phyloP scores from a whole-genome alignment of 1,140 invertebrate species.

The Manduca sexta region DNA sequence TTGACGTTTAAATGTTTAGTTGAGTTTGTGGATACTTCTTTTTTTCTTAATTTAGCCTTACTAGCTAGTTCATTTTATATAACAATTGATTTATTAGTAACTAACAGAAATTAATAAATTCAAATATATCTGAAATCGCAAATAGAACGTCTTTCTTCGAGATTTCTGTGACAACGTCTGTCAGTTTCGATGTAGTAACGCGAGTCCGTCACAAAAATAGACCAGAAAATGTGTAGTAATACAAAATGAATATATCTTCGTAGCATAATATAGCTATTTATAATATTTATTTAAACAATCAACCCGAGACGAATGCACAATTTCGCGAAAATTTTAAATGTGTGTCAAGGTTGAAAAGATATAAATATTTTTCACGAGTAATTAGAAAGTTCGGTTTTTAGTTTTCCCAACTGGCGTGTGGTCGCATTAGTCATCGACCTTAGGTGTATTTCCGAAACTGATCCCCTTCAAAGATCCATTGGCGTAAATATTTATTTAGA shows the following conservation, averaged over 20 bases:
- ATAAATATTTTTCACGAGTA: constrained; percentile 1
- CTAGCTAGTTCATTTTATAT: too few species aligned
- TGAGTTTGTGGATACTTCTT: too few species aligned
- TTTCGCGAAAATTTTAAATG: constrained; percentile 26
- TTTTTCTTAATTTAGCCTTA: too few species aligned
- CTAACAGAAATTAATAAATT: too few species aligned
- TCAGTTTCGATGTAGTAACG: constrained; percentile 1
- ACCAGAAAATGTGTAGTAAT: constrained; percentile 3
- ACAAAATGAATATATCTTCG: too few species aligned
- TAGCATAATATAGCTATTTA: too few species aligned
- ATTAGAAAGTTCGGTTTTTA: neutral
- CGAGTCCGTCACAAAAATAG: neutral
- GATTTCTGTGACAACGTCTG: constrained; percentile 6
- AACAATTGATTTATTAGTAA: too few species aligned
- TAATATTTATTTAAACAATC: too few species aligned
- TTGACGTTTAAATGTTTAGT: too few species aligned
- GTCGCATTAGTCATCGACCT: constrained; percentile 3
- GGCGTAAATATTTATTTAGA: constrained; percentile 16
- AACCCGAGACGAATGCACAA: constrained; percentile 4
- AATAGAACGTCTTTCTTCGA: neutral
- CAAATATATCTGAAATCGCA: too few species aligned
- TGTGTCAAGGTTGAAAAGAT: constrained; percentile 37
- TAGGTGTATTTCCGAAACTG: constrained; percentile 9
- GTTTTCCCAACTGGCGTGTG: neutral
- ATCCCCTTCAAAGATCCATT: constrained; percentile 9